Conservation (phyloP, 2,888 invertebrate genomes). For the Pilophorus perplexus region DNA sequence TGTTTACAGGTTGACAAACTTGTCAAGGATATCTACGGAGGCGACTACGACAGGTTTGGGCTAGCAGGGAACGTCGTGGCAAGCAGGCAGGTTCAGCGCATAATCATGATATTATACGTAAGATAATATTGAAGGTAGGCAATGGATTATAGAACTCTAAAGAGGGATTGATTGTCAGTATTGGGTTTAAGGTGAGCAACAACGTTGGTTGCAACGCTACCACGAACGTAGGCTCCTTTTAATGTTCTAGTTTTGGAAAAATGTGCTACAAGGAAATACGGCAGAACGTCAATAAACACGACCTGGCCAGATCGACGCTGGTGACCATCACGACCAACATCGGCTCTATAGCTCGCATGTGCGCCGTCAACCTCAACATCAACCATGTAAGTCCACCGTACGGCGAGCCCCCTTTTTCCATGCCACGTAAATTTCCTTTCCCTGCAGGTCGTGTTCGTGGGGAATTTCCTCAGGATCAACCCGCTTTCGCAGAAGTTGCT, state of each 20-base stretch:
- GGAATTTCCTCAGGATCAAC: constrained; percentile 95
- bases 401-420: too few species aligned
- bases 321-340: constrained; percentile 99
- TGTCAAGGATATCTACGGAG: constrained; percentile 94
- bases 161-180: too few species aligned
- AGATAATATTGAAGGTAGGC: too few species aligned
- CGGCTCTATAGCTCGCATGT: constrained; percentile 94
- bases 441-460: constrained; percentile 88
- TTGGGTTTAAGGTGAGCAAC: too few species aligned
- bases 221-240: too few species aligned
- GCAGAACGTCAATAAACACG: constrained; percentile 73
- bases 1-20: constrained; percentile 75
- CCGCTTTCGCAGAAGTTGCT: constrained; percentile 94
- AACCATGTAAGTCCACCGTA: constrained; percentile 63
- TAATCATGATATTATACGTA: too few species aligned
- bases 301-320: constrained; percentile 90
- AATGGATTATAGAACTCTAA: too few species aligned
- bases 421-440: too few species aligned
- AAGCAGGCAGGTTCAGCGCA: too few species aligned
- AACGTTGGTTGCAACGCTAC: too few species aligned
- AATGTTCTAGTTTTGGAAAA: constrained; percentile 82
- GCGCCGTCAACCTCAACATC: constrained; percentile 86
- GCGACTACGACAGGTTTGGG: constrained; percentile 88
- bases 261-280: constrained; percentile 88
- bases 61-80: constrained; percentile 92